Evolutionary conservation across 2,113 vertebrate species (phyloP).

Genomic region (Tenrec ecaudatus): DNA sequence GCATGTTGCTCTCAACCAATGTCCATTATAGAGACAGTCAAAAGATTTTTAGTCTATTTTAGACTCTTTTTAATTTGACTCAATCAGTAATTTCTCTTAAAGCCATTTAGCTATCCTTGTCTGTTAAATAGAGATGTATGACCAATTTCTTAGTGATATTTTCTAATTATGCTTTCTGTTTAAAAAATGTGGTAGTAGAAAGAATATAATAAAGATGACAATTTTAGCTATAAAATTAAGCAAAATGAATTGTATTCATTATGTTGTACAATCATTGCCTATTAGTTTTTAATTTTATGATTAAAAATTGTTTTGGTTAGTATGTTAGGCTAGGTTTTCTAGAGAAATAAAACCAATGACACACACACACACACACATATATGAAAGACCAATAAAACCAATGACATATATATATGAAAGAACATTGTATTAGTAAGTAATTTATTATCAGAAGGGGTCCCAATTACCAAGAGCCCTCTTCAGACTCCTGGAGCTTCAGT

Average conservation of each 20-base stretch:
- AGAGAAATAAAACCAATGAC: too few species aligned
- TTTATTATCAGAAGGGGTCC: too few species aligned
- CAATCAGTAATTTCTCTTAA: background rate
- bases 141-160: background rate
- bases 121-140: background rate
- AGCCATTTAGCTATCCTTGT: background rate
- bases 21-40: background rate
- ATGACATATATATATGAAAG: too few species aligned
- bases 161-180: background rate
- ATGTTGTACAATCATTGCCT: background rate
- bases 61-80: background rate
- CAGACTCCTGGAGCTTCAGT: too few species aligned
- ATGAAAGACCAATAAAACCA: too few species aligned
- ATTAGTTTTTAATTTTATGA: constrained; percentile 6
- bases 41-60: background rate
- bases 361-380: too few species aligned
- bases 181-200: background rate
- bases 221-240: background rate
- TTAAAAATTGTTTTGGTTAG: background rate
- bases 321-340: too few species aligned
- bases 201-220: background rate
- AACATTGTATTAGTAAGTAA: too few species aligned
- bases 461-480: too few species aligned
- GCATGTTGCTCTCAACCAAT: background rate
- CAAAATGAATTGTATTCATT: background rate